Base-by-base conservation (phyloP, 1,140 invertebrate genomes). In the Drosophila tristis region DNA sequence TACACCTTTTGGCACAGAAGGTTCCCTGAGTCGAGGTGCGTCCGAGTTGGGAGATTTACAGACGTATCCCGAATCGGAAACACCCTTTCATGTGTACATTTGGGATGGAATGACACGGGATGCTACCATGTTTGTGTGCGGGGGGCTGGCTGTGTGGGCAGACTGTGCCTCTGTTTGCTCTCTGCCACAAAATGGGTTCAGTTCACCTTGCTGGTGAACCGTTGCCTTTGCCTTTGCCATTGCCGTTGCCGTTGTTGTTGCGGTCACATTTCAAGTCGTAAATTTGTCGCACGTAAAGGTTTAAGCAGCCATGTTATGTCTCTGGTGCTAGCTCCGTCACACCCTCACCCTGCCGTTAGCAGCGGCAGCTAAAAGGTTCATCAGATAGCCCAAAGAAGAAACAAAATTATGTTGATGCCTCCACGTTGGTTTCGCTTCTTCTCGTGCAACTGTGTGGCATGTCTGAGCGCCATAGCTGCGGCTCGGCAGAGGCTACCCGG, bases 261-360 rank as follows among this genome's bases (percentile, higher is more conserved):
- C 79, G 84, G 84, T 84, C 76, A 74, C 79, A 80, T 89, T 89
- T 84, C 64, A 74, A 89, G 84, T 89, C 84, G 84, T 89, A 89
- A 89, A 89, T 89, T 89, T 89, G 84, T 89, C 84, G 84, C 84
- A 89, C 84, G 84, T 89, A 89, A 89, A 89, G 84, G 84, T 89
- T 89, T 89, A 87, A 86, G 82, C 82, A 86, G 82, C 82, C 75
- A 63, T 67, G 62, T 87, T 87, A 87, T 61, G 42, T 47, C 39
- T 25, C 51, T 9, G 13, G 35, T 39, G 11, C 11, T 39, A 39
- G 35, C 11, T 39, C 16, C 16, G 7, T 7, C 8, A 20, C 29
- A 23, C 3, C 3, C 23, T 3, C 23, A 25, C 44, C 42, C 47
- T 20, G 23, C 13, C 16, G 15, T 49, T 20, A 39, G 42, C 50